These are phyloP conservation scores for Chorisops tibialis DNA, from an alignment of 2,888 invertebrate genomes.

Conservation along the genomic window DNA sequence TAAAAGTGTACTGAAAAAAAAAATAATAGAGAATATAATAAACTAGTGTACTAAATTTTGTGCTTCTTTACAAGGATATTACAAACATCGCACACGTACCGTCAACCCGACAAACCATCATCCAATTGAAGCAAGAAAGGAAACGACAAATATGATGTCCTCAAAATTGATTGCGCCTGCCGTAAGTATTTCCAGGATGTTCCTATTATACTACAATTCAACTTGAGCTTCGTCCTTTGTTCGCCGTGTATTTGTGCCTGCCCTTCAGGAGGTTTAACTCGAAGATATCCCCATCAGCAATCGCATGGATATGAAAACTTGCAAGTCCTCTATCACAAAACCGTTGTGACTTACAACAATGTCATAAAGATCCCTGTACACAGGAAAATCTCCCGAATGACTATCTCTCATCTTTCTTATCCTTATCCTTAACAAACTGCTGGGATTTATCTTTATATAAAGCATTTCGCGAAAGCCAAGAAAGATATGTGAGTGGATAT, in stretches of 20 bases:
- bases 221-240: neutral
- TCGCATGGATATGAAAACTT: slow-evolving; percentile 1
- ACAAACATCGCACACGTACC: too few relatives aligned
- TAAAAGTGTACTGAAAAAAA: too few relatives aligned
- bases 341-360: slow-evolving; percentile 30
- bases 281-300: neutral
- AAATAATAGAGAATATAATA: too few relatives aligned
- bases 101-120: neutral
- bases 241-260: neutral
- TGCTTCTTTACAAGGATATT: too few relatives aligned
- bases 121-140: slow-evolving; percentile 8
- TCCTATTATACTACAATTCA: neutral
- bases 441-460: slow-evolving; percentile 12
- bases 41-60: too few relatives aligned
- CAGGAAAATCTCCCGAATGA: slow-evolving; percentile 19
- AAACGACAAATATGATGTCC: slow-evolving; percentile 36
- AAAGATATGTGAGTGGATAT: slow-evolving; percentile 10
- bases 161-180: slow-evolving; percentile 37
- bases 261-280: neutral
- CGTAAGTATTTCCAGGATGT: slow-evolving; percentile 33
- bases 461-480: slow-evolving; percentile 9
- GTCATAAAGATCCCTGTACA: slow-evolving; percentile 29
- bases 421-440: slow-evolving; percentile 16
- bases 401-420: slow-evolving; percentile 19
- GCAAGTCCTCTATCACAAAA: slow-evolving; percentile 21